phyloP scores from a whole-genome alignment of 2,797 vertebrate genomes.

The Myotis findleyi region DNA sequence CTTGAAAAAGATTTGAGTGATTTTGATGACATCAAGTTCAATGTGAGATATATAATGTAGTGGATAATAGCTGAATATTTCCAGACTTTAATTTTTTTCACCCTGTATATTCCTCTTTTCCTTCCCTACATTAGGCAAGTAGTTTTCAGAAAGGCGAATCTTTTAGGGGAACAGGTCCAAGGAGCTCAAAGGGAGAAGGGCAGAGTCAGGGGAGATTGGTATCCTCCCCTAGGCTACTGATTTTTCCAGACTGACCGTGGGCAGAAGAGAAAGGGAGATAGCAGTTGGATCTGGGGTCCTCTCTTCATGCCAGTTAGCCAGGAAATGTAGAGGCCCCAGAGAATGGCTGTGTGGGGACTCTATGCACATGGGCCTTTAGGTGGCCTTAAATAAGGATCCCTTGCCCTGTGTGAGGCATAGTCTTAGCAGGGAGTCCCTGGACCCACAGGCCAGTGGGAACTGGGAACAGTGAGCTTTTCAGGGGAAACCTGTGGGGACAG shows the following conservation, averaged over 20 bases:
- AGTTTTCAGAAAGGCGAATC: neutral
- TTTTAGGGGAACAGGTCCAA: neutral
- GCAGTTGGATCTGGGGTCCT: neutral
- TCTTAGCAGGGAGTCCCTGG: neutral
- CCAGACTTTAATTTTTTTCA: neutral
- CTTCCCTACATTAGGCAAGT: neutral
- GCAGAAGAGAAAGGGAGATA: neutral
- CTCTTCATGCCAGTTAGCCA: neutral
- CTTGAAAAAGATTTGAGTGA: neutral
- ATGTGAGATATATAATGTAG: neutral
- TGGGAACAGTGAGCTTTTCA: neutral
- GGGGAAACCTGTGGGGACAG: neutral
- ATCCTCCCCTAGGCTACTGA: neutral
- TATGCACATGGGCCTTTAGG: neutral
- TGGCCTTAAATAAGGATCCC: neutral
- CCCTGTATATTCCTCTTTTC: neutral
- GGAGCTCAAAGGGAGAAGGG: neutral
- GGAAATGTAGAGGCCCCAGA: neutral
- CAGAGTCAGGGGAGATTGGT: neutral
- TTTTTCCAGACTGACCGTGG: neutral
- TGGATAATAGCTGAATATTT: neutral
- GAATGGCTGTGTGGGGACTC: neutral
- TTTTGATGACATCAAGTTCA: conserved; percentile 1
- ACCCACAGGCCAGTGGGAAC: neutral
- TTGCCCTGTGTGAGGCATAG: neutral